Percentiles rank a stretch among this genome's conserved stretches.
Conservation (phyloP, 2,888 invertebrate genomes). For the Apeira syringaria region DNA sequence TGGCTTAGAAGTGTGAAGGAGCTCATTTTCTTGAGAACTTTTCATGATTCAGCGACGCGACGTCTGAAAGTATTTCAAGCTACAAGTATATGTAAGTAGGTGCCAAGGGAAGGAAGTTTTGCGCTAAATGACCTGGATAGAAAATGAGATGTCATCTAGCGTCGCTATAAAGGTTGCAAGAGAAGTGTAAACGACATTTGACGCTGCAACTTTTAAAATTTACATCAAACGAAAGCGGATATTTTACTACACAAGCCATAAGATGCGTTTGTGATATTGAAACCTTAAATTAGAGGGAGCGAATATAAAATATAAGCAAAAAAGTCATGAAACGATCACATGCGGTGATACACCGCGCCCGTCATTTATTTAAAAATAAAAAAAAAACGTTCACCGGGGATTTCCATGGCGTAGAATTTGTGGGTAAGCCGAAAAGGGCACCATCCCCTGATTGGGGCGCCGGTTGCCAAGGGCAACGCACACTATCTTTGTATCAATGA, state of each 20-base stretch:
- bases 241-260: conserved; percentile 1
- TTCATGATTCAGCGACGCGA: conserved; percentile 44
- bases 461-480: conserved; percentile 65
- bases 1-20: conserved; percentile 54
- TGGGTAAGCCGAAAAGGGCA: conserved; percentile 59
- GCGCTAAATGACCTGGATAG: conserved; percentile 63
- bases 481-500: conserved; percentile 64
- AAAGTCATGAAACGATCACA: conserved; percentile 24
- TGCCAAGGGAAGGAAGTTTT: conserved; percentile 61
- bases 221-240: no score
- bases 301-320: conserved; percentile 14
- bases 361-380: conserved; percentile 40
- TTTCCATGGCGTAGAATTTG: conserved; percentile 65
- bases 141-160: conserved; percentile 51
- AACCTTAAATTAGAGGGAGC: conserved; percentile 4
- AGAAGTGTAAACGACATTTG: conserved; percentile 1
- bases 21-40: conserved; percentile 62
- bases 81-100: conserved; percentile 32
- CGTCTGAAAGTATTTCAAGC: conserved; percentile 35
- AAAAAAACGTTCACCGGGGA: conserved; percentile 67
- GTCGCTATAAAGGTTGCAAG: conserved; percentile 9
- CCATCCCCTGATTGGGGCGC: conserved; percentile 57
- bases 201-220: no score
- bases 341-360: conserved; percentile 32
- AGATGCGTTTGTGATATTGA: background rate